phyloP scores from a whole-genome alignment of 2,888 invertebrate species.

The Coenonympha arcania region DNA sequence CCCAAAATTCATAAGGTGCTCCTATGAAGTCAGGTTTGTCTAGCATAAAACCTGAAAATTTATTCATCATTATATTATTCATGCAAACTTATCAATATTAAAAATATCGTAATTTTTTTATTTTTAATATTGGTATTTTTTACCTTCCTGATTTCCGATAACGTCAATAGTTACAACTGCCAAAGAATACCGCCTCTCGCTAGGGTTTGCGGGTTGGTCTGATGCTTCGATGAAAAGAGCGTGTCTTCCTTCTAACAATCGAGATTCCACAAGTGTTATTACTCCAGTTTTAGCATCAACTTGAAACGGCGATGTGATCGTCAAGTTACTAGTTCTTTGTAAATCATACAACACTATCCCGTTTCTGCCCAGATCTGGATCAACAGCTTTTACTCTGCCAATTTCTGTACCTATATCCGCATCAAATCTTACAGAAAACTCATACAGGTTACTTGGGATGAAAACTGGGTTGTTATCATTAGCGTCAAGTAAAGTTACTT shows the following conservation, averaged over 20 bases:
- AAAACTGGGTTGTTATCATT: slow-evolving; percentile 94
- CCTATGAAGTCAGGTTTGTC: slow-evolving; percentile 85
- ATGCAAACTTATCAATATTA: background rate
- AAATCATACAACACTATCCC: slow-evolving; percentile 84
- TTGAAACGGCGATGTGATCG: slow-evolving; percentile 79
- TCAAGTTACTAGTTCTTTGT: slow-evolving; percentile 79
- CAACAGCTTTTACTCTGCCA: slow-evolving; percentile 85
- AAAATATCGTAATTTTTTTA: background rate
- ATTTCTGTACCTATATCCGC: slow-evolving; percentile 80
- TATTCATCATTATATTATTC: too few relatives aligned
- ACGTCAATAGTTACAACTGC: slow-evolving; percentile 90
- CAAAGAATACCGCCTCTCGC: slow-evolving; percentile 84
- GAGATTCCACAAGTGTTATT: slow-evolving; percentile 78
- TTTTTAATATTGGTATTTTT: background rate
- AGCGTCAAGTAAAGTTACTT: slow-evolving; percentile 88
- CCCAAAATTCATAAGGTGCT: slow-evolving; percentile 92
- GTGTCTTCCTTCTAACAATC: slow-evolving; percentile 80
- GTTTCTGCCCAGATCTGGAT: slow-evolving; percentile 83
- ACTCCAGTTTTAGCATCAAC: slow-evolving; percentile 81
- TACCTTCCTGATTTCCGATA: slow-evolving; percentile 69
- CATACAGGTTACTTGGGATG: slow-evolving; percentile 86
- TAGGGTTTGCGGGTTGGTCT: slow-evolving; percentile 87
- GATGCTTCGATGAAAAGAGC: slow-evolving; percentile 88
- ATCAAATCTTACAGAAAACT: slow-evolving; percentile 81
- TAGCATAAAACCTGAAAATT: slow-evolving; percentile 56